Conservation (phyloP, 1,140 invertebrate genomes). For the Agrilus planipennis region DNA sequence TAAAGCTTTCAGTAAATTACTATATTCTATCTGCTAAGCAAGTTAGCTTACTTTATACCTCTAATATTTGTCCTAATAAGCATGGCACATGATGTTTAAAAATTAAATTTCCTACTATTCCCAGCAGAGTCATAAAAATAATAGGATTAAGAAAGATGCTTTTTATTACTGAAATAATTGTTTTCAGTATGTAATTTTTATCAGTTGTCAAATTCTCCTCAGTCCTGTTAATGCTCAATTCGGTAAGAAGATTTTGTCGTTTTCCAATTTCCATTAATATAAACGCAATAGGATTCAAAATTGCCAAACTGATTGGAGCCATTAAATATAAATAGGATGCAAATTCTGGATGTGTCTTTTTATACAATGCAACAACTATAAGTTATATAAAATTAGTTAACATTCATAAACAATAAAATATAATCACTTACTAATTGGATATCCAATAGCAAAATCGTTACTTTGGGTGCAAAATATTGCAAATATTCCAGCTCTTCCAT, state of each 20-base stretch:
- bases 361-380: slow-evolving; percentile 63
- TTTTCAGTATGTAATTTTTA: slow-evolving; percentile 30
- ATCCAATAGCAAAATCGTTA: slow-evolving; percentile 96
- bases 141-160: slow-evolving; percentile 81
- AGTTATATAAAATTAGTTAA: slow-evolving; percentile 14
- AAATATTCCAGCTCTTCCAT: slow-evolving; percentile 77
- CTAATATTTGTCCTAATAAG: slow-evolving; percentile 61
- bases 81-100: slow-evolving; percentile 67
- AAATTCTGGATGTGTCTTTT: slow-evolving; percentile 76
- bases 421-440: slow-evolving; percentile 74
- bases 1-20: not conserved
- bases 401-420: not conserved
- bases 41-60: slow-evolving; percentile 39
- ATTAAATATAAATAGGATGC: slow-evolving; percentile 84
- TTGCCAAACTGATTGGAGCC: slow-evolving; percentile 85
- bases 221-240: slow-evolving; percentile 5
- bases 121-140: slow-evolving; percentile 85
- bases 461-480: slow-evolving; percentile 94
- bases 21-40: not conserved
- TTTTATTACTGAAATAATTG: slow-evolving; percentile 40
- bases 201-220: slow-evolving; percentile 10
- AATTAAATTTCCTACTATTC: slow-evolving; percentile 73
- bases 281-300: slow-evolving; percentile 89
- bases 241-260: slow-evolving; percentile 14
- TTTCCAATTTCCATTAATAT: slow-evolving; percentile 81